Evolutionary conservation across 2,113 vertebrate genomes (phyloP).

Genomic region (Seriola quinqueradiata): DNA sequence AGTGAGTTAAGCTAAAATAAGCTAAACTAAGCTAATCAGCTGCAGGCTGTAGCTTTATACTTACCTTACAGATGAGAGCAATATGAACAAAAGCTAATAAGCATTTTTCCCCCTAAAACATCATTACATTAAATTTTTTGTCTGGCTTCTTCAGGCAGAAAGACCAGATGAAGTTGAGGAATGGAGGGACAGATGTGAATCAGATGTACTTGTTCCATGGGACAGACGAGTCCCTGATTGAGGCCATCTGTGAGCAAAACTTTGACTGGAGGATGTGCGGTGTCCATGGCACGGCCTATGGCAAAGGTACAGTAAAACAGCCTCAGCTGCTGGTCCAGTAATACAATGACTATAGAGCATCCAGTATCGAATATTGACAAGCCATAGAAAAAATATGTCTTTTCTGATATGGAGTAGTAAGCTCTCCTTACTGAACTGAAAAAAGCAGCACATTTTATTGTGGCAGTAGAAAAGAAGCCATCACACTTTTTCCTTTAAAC

Average conservation of each 20-base stretch:
- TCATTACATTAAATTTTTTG: neutral
- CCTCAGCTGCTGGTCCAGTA: neutral
- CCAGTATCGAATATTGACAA: neutral
- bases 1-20: no score
- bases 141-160: constrained; percentile 84
- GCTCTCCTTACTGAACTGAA: neutral
- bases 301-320: constrained; percentile 82
- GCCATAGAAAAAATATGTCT: neutral
- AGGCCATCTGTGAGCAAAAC: constrained; percentile 87
- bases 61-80: neutral
- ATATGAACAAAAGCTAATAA: neutral
- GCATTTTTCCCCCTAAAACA: neutral
- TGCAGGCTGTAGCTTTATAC: neutral
- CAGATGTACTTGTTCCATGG: constrained; percentile 86
- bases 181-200: constrained; percentile 65
- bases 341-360: neutral
- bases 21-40: neutral
- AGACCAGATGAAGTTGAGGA: constrained; percentile 86
- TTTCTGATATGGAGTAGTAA: neutral
- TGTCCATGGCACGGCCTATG: constrained; percentile 81
- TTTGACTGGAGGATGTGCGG: constrained; percentile 90
- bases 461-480: neutral
- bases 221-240: constrained; percentile 69
- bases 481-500: neutral
- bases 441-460: neutral